Evolutionary conservation across 2,888 invertebrate species (phyloP), one percentile per base, ranked within the genome.

Genomic region (Anthoptus insignis): DNA sequence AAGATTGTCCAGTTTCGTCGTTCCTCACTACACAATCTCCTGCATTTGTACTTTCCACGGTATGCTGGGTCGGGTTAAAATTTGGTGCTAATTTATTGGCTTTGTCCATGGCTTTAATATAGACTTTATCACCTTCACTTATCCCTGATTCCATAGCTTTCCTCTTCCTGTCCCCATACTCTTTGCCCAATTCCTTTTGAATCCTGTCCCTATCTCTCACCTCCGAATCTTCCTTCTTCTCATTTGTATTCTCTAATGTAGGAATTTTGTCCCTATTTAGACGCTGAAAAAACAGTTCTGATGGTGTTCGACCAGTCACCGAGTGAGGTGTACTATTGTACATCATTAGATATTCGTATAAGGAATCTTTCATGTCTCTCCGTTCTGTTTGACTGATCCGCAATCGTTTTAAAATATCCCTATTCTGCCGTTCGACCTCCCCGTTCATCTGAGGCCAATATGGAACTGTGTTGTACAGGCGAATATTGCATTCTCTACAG

Each of bases 271-370:
- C 81, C 16, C 76, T 56, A 54, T 75, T 71, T 57, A 73, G 64
- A n/a, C 79, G 59, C 19, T 56, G 52, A 29, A 72, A 76, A 64
- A 77, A 73, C 11, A 64, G 42, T 59, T 77, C 74, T 16, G 74
- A 22, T 1, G 76, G 76, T 2, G 74, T 57, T 65, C 64, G 73
- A 5, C 81, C 74, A 5, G 81, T 81, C 0, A 75, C 73, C 6
- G 65, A 19, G 59, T 81, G 81, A 8, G 81, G 81, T 6, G 80
- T 80, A 8, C 70, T 68, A 59, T 76, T 76, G 59, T 81, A 74
- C 76, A 74, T 77, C 1, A 52, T 65, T 5, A 76, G 11, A 47
- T 78, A 76, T n/a, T 75, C 57, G 0, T 27, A 61, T 59, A 59
- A 21, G 37, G 16, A 21, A 21, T 64, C 58, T 16, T 59, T 65